Evolutionary conservation across 2,888 invertebrate genomes (phyloP), one percentile per base, ranked within the genome.

Genomic region (Pyrgus malvae): DNA sequence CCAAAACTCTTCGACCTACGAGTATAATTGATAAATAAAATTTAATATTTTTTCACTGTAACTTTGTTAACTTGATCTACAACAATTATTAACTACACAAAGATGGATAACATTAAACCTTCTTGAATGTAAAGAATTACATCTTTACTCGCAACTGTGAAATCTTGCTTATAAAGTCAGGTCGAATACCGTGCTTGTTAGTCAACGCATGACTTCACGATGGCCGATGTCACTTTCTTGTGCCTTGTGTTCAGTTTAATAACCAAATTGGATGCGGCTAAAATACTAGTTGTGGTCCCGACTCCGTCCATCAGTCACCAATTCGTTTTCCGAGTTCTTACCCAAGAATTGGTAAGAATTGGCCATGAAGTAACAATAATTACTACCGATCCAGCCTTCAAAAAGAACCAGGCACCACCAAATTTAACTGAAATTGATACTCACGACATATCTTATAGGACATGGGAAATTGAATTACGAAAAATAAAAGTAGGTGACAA

Each of bases 281-380:
- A 68, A 53, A 88, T 89, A 46, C 59, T 89, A n/a, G 76, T 63
- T 0, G 59, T 78, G 0, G 67, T 79, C 16, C 72, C 86, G 2
- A 64, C 64, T 0, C 74, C 87, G 0, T 79, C 83, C 0, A 70
- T 83, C 16, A 89, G 87, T 33, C 89, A 89, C 48, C 86, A 88
- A 63, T 59, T 80, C 0, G 72, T 76, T 1, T 84, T 74, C 41
- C 69, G 76, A 41, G 70, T 74, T 0, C 48, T 90, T 1, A 72
- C 75, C 0, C 66, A 74, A n/a, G 82, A 81, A 21, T 62, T 91
- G 6, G 68, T 72, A 0, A 72, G 62, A 44, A 68, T 78, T 1
- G 90, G 89, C 0, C 90, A 91, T 50, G 73, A 89, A 41, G 57
- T 91, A 0, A 70, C 78, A 0, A 68, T 85, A 0, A 60, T 86